A percentile compares a stretch with the other conserved stretches of the same genome.
Evolutionary conservation across 1,140 invertebrate species (phyloP).

Genomic region (Drosophila busckii): DNA sequence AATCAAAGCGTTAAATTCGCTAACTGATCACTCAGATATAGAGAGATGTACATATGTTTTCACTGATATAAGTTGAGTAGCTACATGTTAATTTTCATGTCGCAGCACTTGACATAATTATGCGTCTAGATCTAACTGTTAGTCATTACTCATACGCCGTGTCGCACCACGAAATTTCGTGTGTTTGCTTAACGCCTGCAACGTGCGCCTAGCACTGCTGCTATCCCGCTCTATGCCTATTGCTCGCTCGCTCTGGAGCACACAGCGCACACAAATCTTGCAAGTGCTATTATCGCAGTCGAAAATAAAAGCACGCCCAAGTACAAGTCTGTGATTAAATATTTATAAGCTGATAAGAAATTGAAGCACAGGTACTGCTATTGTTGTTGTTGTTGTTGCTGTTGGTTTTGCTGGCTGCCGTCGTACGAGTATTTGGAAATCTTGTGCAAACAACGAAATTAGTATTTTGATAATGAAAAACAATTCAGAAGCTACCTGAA

Average conservation of each 20-base stretch:
- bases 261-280: conserved; percentile 24
- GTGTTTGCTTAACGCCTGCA: too few species aligned
- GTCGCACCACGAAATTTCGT: conserved; percentile 15
- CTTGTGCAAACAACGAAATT: conserved; percentile 75
- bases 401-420: too few species aligned
- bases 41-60: too few species aligned
- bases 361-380: conserved; percentile 51
- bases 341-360: conserved; percentile 74
- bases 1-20: too few species aligned
- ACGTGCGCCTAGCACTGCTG: background rate
- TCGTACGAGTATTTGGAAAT: conserved; percentile 43
- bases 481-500: conserved; percentile 75
- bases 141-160: conserved; percentile 56
- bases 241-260: conserved; percentile 8
- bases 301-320: conserved; percentile 44
- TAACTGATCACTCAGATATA: too few species aligned
- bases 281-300: conserved; percentile 34
- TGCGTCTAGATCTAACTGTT: conserved; percentile 17
- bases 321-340: conserved; percentile 76
- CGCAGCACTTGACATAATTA: conserved; percentile 73
- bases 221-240: conserved; percentile 25
- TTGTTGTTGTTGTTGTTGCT: too few species aligned
- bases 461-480: conserved; percentile 77
- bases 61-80: conserved; percentile 20
- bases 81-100: conserved; percentile 71